Percentiles rank a stretch among this genome's conserved stretches.
Evolutionary conservation across 2,888 invertebrate genomes (phyloP).

Genomic region (Dolomedes plantarius): DNA sequence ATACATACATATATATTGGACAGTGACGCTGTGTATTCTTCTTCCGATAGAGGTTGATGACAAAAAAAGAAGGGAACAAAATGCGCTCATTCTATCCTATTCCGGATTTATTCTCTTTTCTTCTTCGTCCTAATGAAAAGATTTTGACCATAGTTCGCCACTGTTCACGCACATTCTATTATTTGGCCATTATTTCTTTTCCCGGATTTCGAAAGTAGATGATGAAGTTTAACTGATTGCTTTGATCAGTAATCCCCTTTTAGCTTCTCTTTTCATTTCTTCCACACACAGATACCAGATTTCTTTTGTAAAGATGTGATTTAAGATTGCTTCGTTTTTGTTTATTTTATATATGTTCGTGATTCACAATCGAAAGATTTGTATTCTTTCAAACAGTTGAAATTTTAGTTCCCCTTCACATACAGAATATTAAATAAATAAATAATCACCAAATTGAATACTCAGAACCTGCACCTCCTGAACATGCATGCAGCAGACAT

Average conservation of each 20-base stretch:
- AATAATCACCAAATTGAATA: no score
- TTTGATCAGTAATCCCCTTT: neutral
- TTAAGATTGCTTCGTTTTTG: no score
- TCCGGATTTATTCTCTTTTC: conserved; percentile 8
- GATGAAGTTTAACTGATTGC: conserved; percentile 28
- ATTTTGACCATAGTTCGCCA: neutral
- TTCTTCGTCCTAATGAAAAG: conserved; percentile 23
- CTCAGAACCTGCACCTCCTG: no score
- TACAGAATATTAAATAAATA: no score
- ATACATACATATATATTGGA: neutral
- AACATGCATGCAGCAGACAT: no score
- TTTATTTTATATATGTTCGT: no score
- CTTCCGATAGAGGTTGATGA: conserved; percentile 16
- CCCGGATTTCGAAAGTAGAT: conserved; percentile 1
- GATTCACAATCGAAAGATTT: no score
- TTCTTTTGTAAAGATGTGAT: no score
- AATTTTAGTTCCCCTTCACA: no score
- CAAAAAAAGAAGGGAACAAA: conserved; percentile 11
- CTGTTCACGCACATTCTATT: conserved; percentile 4
- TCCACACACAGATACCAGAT: no score
- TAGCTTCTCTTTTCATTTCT: no score
- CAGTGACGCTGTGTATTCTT: conserved; percentile 6
- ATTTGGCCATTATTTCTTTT: conserved; percentile 4
- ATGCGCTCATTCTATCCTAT: conserved; percentile 1
- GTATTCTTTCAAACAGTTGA: no score